Conservation (phyloP, 2,797 vertebrate species). For the Etheostoma perlongum region DNA sequence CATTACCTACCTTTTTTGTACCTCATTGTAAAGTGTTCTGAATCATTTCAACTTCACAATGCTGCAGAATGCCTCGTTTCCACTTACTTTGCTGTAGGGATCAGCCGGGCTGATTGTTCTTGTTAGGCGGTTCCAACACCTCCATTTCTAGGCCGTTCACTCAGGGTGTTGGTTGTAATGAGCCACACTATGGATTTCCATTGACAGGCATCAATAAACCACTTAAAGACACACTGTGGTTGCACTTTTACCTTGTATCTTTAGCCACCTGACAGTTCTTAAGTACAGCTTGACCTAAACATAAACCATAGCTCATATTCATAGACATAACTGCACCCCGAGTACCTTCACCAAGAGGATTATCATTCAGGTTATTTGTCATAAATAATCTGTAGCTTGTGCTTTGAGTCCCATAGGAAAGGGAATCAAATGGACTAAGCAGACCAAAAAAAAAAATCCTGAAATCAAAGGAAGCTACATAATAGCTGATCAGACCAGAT, state of each 20-base stretch:
- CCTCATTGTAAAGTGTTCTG: too few relatives aligned
- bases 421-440: too few relatives aligned
- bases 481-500: too few relatives aligned
- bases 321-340: slow-evolving; percentile 15
- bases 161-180: slow-evolving; percentile 57
- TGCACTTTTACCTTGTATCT: slow-evolving; percentile 35
- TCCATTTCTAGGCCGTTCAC: slow-evolving; percentile 30
- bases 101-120: slow-evolving; percentile 58
- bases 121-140: slow-evolving; percentile 42
- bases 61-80: not conserved
- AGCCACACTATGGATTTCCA: slow-evolving; percentile 38
- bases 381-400: slow-evolving; percentile 20
- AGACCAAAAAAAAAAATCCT: too few relatives aligned
- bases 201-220: slow-evolving; percentile 71
- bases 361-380: slow-evolving; percentile 18
- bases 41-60: not conserved
- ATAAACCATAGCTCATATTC: slow-evolving; percentile 36
- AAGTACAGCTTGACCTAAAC: slow-evolving; percentile 39
- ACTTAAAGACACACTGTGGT: slow-evolving; percentile 46
- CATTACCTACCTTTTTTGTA: too few relatives aligned
- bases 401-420: slow-evolving; percentile 7
- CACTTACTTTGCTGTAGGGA: slow-evolving; percentile 35
- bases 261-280: slow-evolving; percentile 11
- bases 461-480: too few relatives aligned
- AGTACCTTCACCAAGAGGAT: slow-evolving; percentile 15